A percentile compares a stretch with the other conserved stretches of the same genome.
These are phyloP conservation scores for Peucedramus taeniatus DNA, from an alignment of 2,113 vertebrate species.

Conservation along the genomic window DNA sequence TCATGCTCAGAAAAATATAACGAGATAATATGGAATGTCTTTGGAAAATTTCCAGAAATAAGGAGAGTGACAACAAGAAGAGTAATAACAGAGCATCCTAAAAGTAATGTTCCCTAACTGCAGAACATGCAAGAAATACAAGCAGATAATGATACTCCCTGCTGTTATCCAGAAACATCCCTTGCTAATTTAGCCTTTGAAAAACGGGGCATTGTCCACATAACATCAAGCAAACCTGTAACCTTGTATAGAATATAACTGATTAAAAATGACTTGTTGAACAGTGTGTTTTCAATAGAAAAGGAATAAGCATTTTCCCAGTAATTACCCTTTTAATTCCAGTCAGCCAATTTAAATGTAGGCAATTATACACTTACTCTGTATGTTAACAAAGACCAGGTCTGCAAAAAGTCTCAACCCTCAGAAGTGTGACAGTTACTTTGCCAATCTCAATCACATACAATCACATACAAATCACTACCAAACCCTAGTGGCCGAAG, in stretches of 20 bases:
- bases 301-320: not conserved
- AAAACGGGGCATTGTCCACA: not conserved
- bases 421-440: not conserved
- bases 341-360: too few species aligned
- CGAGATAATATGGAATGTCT: accelerated
- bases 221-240: not conserved
- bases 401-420: not conserved
- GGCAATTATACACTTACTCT: not conserved
- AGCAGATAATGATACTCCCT: not conserved
- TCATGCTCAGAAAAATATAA: not conserved
- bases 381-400: not conserved
- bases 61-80: not conserved
- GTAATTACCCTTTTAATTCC: not conserved
- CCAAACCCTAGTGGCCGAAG: not conserved
- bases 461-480: not conserved
- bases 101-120: not conserved
- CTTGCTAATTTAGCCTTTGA: not conserved
- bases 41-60: not conserved
- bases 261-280: not conserved
- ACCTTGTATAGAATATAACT: not conserved
- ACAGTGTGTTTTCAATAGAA: not conserved
- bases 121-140: not conserved
- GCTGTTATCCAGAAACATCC: not conserved
- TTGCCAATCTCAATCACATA: not conserved
- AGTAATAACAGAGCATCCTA: not conserved